Conservation (phyloP, 2,888 invertebrate species). For the Exephanes ischioxanthus region DNA sequence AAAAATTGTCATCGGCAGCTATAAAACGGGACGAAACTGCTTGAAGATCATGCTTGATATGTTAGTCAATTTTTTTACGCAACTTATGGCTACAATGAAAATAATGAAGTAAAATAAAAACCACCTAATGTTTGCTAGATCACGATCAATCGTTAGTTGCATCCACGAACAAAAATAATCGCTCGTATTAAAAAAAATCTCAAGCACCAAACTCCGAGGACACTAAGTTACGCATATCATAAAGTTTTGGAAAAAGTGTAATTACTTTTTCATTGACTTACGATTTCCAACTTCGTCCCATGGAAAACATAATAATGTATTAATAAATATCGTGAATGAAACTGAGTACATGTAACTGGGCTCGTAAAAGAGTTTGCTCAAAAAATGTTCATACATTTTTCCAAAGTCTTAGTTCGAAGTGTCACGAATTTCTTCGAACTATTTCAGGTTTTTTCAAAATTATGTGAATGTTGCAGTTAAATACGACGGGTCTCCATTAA, state of each 20-base stretch:
- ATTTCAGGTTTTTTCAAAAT: not conserved
- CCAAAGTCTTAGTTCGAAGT: not conserved
- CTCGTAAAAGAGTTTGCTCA: not conserved
- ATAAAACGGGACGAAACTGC: conserved; percentile 8
- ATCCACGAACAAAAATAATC: conserved; percentile 8
- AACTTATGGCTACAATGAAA: not conserved
- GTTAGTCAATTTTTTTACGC: conserved; percentile 4
- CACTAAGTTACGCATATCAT: conserved; percentile 51
- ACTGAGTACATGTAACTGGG: not conserved
- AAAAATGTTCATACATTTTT: not conserved
- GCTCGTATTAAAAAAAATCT: not conserved
- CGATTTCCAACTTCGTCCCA: conserved; percentile 84
- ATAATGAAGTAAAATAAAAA: not conserved
- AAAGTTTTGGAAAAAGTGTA: conserved; percentile 73
- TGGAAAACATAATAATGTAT: conserved; percentile 80
- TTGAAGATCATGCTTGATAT: conserved; percentile 2
- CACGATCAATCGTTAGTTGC: not conserved
- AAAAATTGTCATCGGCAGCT: not conserved
- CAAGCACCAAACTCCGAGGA: conserved; percentile 35
- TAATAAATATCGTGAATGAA: conserved; percentile 69
- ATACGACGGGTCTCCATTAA: not conserved
- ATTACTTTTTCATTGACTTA: conserved; percentile 82
- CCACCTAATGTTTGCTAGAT: not conserved
- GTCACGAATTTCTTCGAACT: not conserved
- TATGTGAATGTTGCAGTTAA: no score